phyloP scores from a whole-genome alignment of 1,140 invertebrate genomes.

The Homalodisca vitripennis region DNA sequence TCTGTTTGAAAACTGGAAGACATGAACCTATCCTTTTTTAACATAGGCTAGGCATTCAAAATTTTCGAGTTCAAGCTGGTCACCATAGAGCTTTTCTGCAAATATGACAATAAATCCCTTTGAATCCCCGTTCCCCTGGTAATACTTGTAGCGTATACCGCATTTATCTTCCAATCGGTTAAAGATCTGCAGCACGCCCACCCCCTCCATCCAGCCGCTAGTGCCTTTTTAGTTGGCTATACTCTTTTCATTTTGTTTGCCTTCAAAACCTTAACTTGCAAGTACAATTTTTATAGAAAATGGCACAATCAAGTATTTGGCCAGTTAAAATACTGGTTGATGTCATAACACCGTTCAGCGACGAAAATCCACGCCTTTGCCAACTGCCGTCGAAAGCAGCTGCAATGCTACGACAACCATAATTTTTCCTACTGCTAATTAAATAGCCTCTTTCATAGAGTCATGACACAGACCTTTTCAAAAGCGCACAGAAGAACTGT shows the following conservation, averaged over 20 bases:
- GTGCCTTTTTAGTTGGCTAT: constrained; percentile 37
- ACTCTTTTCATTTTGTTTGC: constrained; percentile 32
- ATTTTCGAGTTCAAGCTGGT: no score
- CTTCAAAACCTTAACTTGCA: constrained; percentile 28
- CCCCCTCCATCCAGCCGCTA: constrained; percentile 39
- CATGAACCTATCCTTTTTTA: constrained; percentile 43
- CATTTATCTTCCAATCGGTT: constrained; percentile 33
- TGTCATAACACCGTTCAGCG: background rate
- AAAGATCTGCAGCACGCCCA: constrained; percentile 26
- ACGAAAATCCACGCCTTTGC: no score
- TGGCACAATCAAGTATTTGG: constrained; percentile 34
- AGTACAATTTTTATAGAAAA: constrained; percentile 35
- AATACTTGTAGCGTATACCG: constrained; percentile 36
- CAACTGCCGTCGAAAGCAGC: background rate
- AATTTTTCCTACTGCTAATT: background rate
- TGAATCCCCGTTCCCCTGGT: constrained; percentile 41
- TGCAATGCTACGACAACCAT: background rate
- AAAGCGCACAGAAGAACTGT: constrained; percentile 54
- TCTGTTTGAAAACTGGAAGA: no score
- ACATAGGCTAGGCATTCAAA: constrained; percentile 41
- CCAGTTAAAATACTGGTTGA: constrained; percentile 16
- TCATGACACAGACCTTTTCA: constrained; percentile 65
- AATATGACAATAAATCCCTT: constrained; percentile 27
- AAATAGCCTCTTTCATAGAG: constrained; percentile 46
- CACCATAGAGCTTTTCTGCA: constrained; percentile 36